Base-by-base conservation (phyloP, 2,113 vertebrate species). In the Copsychus sechellarum region DNA sequence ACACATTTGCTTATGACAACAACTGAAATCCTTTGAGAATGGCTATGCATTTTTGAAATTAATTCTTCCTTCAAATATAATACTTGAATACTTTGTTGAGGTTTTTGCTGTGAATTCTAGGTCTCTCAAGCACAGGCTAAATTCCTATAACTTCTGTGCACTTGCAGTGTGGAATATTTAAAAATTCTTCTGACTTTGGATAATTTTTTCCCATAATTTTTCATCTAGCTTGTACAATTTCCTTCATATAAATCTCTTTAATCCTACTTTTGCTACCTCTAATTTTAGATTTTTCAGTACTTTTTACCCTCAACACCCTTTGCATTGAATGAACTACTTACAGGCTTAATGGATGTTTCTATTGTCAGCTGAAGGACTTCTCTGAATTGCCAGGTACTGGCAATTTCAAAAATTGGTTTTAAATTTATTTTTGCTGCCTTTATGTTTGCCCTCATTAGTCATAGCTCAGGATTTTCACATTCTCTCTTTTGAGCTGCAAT, bases 381-480 rank as follows among this genome's bases (percentile, higher is more conserved):
- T 79, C 65, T 72, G 34, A 93, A 80, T 85, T 64, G 24, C 20
- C 51, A 82, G 34, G 56, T 80, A 91, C 60, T 45, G 47, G 69
- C 62, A 38, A 56, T 70, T 76, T 72, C 15, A 90, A 87, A 94
- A 92, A 81, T 29, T 69, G 13, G 21, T 72, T 93, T 95, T 51
- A 77, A 91, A 48, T 66, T 85, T 83, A 38, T 83, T 85, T 92
- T 91, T 95, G 22, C 47, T 88, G 42, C 71, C 69, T 88, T 92
- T 82, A 66, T 86, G 20, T 83, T 91, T 90, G 58, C 28, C 42
- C 24, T 91, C 43, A 56, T 89, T 89, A 91, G 71, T 77, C 54
- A 81, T 76, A 76, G 69, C 48, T 90, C 64, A 90, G 66, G 31
- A 88, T 90, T 86, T 91, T 91, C 29, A 19, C 33, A 12, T 43